These are phyloP conservation scores for Umimayanthus kanabou DNA, from an alignment of 92 coral and sea anemone species.

Conservation along the genomic window DNA sequence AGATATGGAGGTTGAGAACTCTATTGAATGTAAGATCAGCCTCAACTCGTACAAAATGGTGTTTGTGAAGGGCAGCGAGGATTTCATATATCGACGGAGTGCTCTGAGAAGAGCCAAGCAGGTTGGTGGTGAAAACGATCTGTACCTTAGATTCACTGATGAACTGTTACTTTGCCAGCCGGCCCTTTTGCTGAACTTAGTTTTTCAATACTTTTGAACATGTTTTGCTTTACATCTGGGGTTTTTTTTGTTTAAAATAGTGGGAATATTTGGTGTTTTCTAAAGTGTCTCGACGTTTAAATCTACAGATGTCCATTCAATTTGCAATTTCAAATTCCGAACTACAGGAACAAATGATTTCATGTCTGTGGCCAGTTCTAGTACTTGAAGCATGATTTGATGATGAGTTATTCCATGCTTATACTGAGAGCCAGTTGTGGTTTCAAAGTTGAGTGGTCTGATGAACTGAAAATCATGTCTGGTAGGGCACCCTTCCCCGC, in stretches of 20 bases:
- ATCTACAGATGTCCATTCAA: neutral
- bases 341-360: neutral
- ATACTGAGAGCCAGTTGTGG: neutral
- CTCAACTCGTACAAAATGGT: constrained; percentile 94
- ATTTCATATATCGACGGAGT: constrained; percentile 84
- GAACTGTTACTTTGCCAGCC: neutral
- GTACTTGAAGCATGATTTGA: neutral
- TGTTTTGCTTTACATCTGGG: neutral
- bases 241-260: neutral
- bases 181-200: neutral
- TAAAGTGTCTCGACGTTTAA: neutral
- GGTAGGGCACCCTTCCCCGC: neutral
- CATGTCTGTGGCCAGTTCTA: neutral
- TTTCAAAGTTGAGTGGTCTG: neutral
- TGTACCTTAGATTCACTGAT: neutral
- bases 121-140: constrained; percentile 51
- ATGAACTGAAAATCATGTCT: constrained; percentile 20
- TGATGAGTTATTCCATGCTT: constrained; percentile 12
- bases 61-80: constrained; percentile 92
- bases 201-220: neutral
- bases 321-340: neutral
- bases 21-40: constrained; percentile 91
- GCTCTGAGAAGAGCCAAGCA: constrained; percentile 88
- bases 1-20: constrained; percentile 93
- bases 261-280: neutral